Base-by-base conservation (phyloP, 2,113 vertebrate species). In the Morone chrysops region DNA sequence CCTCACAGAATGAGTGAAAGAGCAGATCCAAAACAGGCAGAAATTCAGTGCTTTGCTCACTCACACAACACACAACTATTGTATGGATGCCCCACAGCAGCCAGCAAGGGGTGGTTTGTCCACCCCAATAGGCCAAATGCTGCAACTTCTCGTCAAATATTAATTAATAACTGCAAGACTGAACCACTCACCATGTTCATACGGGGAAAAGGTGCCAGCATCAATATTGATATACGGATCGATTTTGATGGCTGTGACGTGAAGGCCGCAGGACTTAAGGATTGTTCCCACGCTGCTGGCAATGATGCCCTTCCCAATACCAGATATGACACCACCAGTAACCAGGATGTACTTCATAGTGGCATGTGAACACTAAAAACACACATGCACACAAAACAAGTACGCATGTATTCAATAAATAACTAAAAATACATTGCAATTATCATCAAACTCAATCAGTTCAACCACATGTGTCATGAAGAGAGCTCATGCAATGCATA, bases 181-280 rank as follows among this genome's bases (percentile, higher is more conserved):
- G 31, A 14, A 56, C 3, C 47, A 41, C 92, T 82, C 92, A 98
- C 98, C 98, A 1, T 99, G 98, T 60, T 99, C 98, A 43, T 99
- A 99, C 0, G 98, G 98, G 0, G 98, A 99, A 88, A 99, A 99
- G 16, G 97, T 99, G 4, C 98, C 98, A 0, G 98, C 98, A 12
- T 99, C 98, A 10, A 99, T 99, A 85, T 99, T 99, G 90, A 99
- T 99, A 75, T 99, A 99, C 0, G 98, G 98, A 70, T 99, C 97
- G 45, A 99, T 99, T 94, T 99, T 99, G 86, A 99, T 99, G 79
- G 98, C 97, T 14, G 98, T 99, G 83, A 99, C 98, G 1, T 95
- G 97, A 71, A 99, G 95, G 60, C 97, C 97, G n/a, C 97, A 98
- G 11, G 98, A 98, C 81, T 99, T 99, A 51, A 99, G 96, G 79